These are phyloP conservation scores for Cinclus cinclus DNA, from an alignment of 2,113 vertebrate species.

Conservation along the genomic window DNA sequence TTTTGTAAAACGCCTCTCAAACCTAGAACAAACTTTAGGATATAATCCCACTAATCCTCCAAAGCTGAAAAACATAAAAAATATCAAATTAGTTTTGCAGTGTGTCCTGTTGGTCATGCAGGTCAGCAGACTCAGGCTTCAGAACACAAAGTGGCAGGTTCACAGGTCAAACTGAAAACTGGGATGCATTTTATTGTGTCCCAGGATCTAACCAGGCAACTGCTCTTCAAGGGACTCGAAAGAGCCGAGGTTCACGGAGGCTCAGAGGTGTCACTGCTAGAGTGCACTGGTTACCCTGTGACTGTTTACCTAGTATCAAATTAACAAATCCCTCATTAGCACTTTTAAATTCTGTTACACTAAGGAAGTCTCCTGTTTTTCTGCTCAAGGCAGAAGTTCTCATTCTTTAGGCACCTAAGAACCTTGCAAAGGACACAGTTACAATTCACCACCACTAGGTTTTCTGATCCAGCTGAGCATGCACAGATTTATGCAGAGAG, in stretches of 20 bases:
- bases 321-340: neutral
- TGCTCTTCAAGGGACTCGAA: neutral
- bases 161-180: neutral
- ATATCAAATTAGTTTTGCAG: neutral
- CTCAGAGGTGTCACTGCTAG: neutral
- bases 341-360: neutral
- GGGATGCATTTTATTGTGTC: neutral
- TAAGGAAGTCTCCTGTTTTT: neutral
- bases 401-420: neutral
- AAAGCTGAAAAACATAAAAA: neutral
- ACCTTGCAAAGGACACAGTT: neutral
- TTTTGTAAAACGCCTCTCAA: conserved; percentile 16
- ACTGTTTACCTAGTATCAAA: neutral
- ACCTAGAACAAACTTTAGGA: conserved; percentile 6
- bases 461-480: neutral
- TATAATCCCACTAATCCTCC: conserved; percentile 22
- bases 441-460: neutral
- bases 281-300: too few relatives aligned
- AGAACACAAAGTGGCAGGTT: neutral
- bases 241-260: neutral
- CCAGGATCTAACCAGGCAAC: neutral
- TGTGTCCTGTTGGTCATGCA: neutral
- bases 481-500: neutral
- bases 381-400: neutral
- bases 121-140: neutral